These are phyloP conservation scores for Oscheius sp. DNA, from an alignment of 2,888 invertebrate genomes.

Conservation along the genomic window DNA sequence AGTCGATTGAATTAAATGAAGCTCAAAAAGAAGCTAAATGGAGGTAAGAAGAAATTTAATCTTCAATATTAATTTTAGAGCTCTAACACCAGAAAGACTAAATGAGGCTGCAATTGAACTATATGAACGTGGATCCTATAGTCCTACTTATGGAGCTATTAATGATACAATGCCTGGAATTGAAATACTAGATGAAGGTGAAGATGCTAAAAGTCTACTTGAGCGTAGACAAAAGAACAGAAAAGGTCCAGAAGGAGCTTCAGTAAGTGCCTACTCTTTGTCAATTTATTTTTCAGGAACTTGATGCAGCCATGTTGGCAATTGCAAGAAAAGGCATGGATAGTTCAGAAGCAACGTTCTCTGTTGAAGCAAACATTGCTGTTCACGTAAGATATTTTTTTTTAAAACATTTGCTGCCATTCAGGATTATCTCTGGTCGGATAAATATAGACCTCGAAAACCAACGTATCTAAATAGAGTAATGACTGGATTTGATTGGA, in stretches of 20 bases:
- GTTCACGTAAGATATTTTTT: slow-evolving; percentile 32
- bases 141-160: slow-evolving; percentile 70
- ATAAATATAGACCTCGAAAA: slow-evolving; percentile 95
- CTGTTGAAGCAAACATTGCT: slow-evolving; percentile 76
- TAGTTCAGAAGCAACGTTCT: slow-evolving; percentile 79
- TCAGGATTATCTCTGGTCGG: slow-evolving; percentile 91
- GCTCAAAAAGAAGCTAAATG: slow-evolving; percentile 66
- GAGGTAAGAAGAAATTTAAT: slow-evolving; percentile 34
- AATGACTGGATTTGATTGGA: slow-evolving; percentile 94
- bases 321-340: slow-evolving; percentile 86
- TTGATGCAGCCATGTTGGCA: slow-evolving; percentile 79
- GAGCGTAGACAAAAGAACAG: slow-evolving; percentile 37
- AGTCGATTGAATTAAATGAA: slow-evolving; percentile 61
- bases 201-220: slow-evolving; percentile 80
- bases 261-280: slow-evolving; percentile 1
- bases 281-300: neutral
- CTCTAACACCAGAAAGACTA: slow-evolving; percentile 55
- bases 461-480: slow-evolving; percentile 93
- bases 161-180: slow-evolving; percentile 63
- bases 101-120: slow-evolving; percentile 71
- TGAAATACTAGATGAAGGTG: slow-evolving; percentile 75
- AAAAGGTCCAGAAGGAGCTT: slow-evolving; percentile 33
- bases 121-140: slow-evolving; percentile 85
- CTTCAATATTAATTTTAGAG: slow-evolving; percentile 33
- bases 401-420: slow-evolving; percentile 6